Evolutionary conservation across 2,888 invertebrate genomes (phyloP).

Genomic region (Bellardia pandia): DNA sequence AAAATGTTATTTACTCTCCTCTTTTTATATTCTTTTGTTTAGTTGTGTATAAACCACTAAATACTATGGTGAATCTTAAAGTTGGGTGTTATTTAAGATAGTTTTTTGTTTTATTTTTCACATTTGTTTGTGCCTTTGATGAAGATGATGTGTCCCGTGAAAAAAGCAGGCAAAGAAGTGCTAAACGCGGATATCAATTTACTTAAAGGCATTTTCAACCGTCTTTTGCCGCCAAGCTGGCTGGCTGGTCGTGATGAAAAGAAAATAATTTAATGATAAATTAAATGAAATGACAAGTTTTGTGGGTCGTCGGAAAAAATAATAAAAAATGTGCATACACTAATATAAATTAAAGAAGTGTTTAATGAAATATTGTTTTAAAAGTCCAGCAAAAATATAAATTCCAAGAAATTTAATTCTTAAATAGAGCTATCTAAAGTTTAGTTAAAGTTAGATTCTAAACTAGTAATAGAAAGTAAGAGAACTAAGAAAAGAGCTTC

Average conservation of each 20-base stretch:
- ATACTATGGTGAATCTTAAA: conserved; percentile 46
- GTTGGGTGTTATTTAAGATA: conserved; percentile 53
- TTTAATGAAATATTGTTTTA: neutral
- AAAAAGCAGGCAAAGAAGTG: neutral
- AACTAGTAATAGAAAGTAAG: too few relatives aligned
- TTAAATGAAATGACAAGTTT: conserved; percentile 57
- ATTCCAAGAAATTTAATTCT: too few relatives aligned
- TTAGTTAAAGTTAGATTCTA: too few relatives aligned
- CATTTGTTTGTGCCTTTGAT: neutral
- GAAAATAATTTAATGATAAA: conserved; percentile 52
- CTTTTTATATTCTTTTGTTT: conserved; percentile 10
- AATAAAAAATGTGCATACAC: neutral
- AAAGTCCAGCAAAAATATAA: neutral
- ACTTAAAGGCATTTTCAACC: conserved; percentile 62
- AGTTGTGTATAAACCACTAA: conserved; percentile 4
- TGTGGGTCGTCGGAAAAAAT: conserved; percentile 1
- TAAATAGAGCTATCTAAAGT: neutral
- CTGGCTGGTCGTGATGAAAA: conserved; percentile 58
- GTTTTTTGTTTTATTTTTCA: conserved; percentile 9
- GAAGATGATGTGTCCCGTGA: neutral
- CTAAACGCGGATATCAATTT: conserved; percentile 65
- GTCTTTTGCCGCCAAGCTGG: conserved; percentile 73
- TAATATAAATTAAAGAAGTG: neutral
- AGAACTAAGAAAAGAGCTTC: too few relatives aligned
- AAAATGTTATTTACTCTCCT: conserved; percentile 54